These are phyloP conservation scores for Actias luna DNA, from an alignment of 2,888 invertebrate species.

Conservation along the genomic window DNA sequence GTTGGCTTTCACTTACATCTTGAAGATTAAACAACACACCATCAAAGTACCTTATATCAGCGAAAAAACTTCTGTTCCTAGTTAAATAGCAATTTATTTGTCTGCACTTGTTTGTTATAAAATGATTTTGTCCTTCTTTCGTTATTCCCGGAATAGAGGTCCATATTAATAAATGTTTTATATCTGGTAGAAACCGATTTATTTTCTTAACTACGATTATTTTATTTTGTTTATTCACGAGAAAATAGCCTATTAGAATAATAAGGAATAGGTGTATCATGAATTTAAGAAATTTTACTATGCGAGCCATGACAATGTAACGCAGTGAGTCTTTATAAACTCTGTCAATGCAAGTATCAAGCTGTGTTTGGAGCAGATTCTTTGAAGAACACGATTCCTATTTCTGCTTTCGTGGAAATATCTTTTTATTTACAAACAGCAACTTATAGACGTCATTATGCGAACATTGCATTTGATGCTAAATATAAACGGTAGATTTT, in stretches of 20 bases:
- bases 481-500: background rate
- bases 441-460: background rate
- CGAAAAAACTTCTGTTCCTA: slow-evolving; percentile 47
- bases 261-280: slow-evolving; percentile 33
- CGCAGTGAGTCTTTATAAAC: background rate
- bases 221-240: slow-evolving; percentile 30
- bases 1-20: slow-evolving; percentile 39
- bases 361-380: background rate
- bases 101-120: slow-evolving; percentile 45
- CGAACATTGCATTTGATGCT: background rate
- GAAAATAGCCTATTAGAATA: slow-evolving; percentile 28
- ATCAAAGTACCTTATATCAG: slow-evolving; percentile 59
- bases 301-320: slow-evolving; percentile 35
- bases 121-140: slow-evolving; percentile 46
- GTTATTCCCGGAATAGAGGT: slow-evolving; percentile 42
- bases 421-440: slow-evolving; percentile 17
- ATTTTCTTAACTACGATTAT: slow-evolving; percentile 34
- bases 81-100: slow-evolving; percentile 61
- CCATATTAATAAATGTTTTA: slow-evolving; percentile 65
- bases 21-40: slow-evolving; percentile 59
- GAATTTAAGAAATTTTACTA: slow-evolving; percentile 33
- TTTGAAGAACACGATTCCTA: background rate
- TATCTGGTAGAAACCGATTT: slow-evolving; percentile 48
- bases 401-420: slow-evolving; percentile 18
- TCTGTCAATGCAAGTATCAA: background rate